These are phyloP conservation scores for Myocastor coypus DNA, from an alignment of 2,113 vertebrate species.

Conservation along the genomic window DNA sequence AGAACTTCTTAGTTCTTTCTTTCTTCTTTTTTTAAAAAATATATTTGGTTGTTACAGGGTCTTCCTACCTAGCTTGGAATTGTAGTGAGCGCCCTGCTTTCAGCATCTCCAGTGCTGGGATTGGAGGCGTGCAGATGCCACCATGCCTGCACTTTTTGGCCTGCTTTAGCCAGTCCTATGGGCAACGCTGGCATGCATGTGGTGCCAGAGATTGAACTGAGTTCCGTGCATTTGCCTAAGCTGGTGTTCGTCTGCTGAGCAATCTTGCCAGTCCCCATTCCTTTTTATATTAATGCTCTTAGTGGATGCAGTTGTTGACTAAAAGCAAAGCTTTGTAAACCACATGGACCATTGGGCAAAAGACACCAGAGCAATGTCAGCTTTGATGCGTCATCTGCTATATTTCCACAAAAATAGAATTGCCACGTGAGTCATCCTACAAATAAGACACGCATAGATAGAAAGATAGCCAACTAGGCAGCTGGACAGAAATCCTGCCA, in stretches of 20 bases:
- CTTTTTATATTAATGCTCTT: background rate
- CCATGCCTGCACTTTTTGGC: no score
- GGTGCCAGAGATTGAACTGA: no score
- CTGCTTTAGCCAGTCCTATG: no score
- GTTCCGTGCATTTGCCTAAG: no score
- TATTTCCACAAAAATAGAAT: background rate
- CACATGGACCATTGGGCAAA: background rate
- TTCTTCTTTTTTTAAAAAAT: no score
- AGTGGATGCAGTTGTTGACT: background rate
- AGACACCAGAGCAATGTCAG: background rate
- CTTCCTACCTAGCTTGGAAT: no score
- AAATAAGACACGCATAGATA: background rate
- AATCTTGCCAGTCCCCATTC: background rate
- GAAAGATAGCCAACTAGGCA: background rate
- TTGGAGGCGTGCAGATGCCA: no score
- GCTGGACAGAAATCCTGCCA: background rate
- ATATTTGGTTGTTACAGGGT: no score
- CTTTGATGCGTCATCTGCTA: background rate
- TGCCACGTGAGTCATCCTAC: background rate
- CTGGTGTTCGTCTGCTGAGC: no score
- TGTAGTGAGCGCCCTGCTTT: no score
- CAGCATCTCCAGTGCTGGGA: no score
- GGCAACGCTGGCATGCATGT: no score
- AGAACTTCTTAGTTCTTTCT: background rate
- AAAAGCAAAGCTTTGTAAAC: background rate